Base-by-base conservation (phyloP, 2,113 vertebrate species). In the Speoplatyrhinus poulsoni region DNA sequence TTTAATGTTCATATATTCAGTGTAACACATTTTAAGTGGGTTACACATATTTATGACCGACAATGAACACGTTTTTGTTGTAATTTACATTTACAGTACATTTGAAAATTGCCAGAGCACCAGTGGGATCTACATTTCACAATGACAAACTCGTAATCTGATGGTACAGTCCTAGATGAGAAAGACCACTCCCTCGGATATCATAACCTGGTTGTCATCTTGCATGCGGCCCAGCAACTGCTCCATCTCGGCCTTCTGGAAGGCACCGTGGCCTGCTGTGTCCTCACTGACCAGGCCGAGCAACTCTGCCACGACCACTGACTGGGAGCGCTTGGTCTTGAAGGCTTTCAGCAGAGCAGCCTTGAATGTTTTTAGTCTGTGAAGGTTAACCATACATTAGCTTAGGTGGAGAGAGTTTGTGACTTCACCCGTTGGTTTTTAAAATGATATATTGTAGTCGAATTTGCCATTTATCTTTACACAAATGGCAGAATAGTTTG, bases 201-300 rank as follows among this genome's bases (percentile, higher is more conserved):
- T 63, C 90, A 91, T 91, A 33, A 91, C 85, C 71, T 91, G 90
- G 77, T 91, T 91, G 75, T 90, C 83, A 46, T 89, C 87, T 54
- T 91, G 88, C 90, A 91, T 91, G 26, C 56, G 71, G 8, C 81
- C 74, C 48, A 91, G 63, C 4, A 88, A 74, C 46, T 76, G 19
- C 46, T 89, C 67, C 6, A 91, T 80, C 76, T 91, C 87, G 7
- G 62, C 61, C 13, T 78, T 68, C 60, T 86, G 72, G 67, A 90
- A 90, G 12, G 64, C 56, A 1, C 86, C 70, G 3, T 82, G 78
- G 12, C 64, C 78, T 7, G 0, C 10, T 33, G 10, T 12, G 67
- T n/a, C 49, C 62, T 86, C 74, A 66, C 88, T 89, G 33, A 90
- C 57, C 32, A 85, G 76, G 9, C 79, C 64, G 15, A 90, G 48